Conservation (phyloP, 2,797 vertebrate genomes). For the Steatocranus sp. region DNA sequence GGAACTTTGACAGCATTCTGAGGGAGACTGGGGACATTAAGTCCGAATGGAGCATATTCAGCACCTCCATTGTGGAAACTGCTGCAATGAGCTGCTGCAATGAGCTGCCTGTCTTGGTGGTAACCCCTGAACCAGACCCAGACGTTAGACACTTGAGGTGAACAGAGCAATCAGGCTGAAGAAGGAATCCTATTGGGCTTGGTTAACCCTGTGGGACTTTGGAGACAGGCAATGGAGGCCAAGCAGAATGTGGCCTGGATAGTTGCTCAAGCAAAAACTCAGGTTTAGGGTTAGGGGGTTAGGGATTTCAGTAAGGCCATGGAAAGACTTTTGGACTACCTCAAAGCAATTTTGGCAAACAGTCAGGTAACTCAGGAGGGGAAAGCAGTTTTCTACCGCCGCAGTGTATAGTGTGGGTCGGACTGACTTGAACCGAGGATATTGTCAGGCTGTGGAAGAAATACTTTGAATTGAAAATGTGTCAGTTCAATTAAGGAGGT, state of each 20-base stretch:
- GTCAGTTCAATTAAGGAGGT: neutral
- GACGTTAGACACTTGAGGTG: neutral
- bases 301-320: neutral
- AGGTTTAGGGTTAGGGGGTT: neutral
- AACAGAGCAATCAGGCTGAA: neutral
- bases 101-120: neutral
- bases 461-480: neutral
- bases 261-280: neutral
- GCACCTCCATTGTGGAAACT: neutral
- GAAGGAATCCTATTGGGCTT: neutral
- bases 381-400: neutral
- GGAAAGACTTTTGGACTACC: neutral
- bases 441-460: neutral
- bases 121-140: neutral
- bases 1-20: neutral
- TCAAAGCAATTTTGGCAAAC: neutral
- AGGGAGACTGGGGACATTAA: neutral
- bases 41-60: neutral
- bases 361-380: accelerated
- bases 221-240: neutral
- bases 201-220: neutral
- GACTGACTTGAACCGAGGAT: neutral
- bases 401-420: neutral
- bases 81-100: neutral
- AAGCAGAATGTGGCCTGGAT: neutral